Conservation (phyloP, 2,888 invertebrate genomes). For the Cactoblastis cactorum region DNA sequence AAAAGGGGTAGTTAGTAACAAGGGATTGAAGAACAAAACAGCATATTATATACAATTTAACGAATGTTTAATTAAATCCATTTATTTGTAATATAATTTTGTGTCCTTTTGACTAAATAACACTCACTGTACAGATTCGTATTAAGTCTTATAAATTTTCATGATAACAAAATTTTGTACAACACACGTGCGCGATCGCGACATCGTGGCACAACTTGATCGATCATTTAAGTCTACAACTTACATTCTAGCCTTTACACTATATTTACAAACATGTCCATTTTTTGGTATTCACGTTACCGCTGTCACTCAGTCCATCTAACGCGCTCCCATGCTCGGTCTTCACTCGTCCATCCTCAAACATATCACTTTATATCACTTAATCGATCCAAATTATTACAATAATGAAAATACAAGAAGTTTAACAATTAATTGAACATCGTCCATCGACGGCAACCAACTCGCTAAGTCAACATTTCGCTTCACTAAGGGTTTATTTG, state of each 20-base stretch:
- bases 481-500: conserved; percentile 70
- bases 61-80: conserved; percentile 78
- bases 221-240: conserved; percentile 69
- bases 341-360: conserved; percentile 59
- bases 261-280: conserved; percentile 78
- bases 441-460: conserved; percentile 43
- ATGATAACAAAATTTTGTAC: conserved; percentile 79
- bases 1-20: conserved; percentile 27
- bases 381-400: conserved; percentile 76
- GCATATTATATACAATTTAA: conserved; percentile 60
- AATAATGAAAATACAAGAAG: conserved; percentile 72
- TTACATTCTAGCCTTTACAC: conserved; percentile 57
- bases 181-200: conserved; percentile 71
- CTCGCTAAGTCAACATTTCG: conserved; percentile 58
- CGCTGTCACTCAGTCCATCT: conserved; percentile 67
- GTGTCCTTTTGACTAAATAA: conserved; percentile 80
- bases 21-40: conserved; percentile 67
- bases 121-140: conserved; percentile 79
- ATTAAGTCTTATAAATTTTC: conserved; percentile 74
- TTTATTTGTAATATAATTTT: conserved; percentile 76
- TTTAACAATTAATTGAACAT: conserved; percentile 68
- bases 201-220: conserved; percentile 76
- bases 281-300: conserved; percentile 79
- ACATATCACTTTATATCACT: conserved; percentile 69
- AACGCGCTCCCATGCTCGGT: conserved; percentile 48